These are phyloP conservation scores for Hyles vespertilio DNA, from an alignment of 1,140 invertebrate genomes.

Conservation along the genomic window DNA sequence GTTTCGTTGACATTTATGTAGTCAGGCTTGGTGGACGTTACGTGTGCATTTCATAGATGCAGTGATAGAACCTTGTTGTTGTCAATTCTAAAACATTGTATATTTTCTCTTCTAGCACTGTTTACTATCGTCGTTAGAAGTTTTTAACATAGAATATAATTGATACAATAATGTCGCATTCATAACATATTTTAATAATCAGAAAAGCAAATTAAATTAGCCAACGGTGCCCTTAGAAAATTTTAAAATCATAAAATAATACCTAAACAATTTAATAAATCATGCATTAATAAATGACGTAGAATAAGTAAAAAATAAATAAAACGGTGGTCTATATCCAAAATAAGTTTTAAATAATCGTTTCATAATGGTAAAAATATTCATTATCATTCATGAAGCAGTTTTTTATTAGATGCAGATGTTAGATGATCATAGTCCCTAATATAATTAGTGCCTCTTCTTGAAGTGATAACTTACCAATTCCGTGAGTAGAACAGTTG, in stretches of 20 bases:
- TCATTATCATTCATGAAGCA: neutral
- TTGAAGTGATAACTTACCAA: conserved; percentile 13
- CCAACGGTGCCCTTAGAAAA: conserved; percentile 15
- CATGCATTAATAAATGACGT: conserved; percentile 1
- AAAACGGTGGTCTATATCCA: neutral
- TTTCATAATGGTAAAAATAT: neutral
- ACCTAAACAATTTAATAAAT: conserved; percentile 2
- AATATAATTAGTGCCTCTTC: conserved; percentile 18
- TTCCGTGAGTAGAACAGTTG: conserved; percentile 4
- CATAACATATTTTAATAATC: neutral
- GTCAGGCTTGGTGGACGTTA: too few species aligned
- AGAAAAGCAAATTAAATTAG: conserved; percentile 5
- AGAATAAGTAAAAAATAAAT: conserved; percentile 2
- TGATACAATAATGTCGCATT: too few species aligned
- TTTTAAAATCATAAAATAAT: conserved; percentile 1
- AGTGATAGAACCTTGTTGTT: too few species aligned
- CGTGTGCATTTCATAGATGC: too few species aligned
- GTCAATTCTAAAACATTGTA: too few species aligned
- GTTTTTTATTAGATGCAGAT: neutral
- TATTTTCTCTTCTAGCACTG: too few species aligned
- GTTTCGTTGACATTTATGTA: too few species aligned
- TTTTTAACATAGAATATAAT: too few species aligned
- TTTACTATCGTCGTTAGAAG: too few species aligned
- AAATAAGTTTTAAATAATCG: neutral
- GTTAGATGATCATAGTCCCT: conserved; percentile 1